Base-by-base conservation (phyloP, 1,140 invertebrate species). In the Drosophila nebulosa region DNA sequence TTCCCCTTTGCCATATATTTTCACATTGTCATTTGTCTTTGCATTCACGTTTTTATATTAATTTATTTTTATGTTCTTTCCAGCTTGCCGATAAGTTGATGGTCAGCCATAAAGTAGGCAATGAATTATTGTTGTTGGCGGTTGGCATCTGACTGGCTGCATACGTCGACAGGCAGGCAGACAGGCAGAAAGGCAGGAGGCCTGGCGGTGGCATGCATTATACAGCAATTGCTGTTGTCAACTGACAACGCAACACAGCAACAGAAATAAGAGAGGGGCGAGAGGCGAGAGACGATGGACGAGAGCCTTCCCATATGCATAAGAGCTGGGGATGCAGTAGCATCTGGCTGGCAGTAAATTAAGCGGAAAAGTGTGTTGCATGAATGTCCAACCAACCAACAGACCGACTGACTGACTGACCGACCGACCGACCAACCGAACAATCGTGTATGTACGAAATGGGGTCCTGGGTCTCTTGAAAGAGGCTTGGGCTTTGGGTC, bases 201-300 rank as follows among this genome's bases (percentile, higher is more conserved):
- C 32, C 36, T 57, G 64, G 72, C 51, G 61, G 69, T 52, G 60
- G 60, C 77, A 86, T 86, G 78, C 75, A 86, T 86, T 78, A 86
- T 88, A 83, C 81, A 86, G 78, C 80, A 86, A 85, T 85, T 85
- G 81, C 80, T 86, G 81, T 86, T 85, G 80, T 86, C 80, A 78
- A 79, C 71, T 75, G 72, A 69, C 71, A 75, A 69, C 57, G 60
- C 61, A 64, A 52, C 21, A 58, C 26, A 16, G 32, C 22, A 27
- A 26, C 59, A 57, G 14, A 36, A 12, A 30, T 30, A 30, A 30
- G 27, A n/a, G n/a, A n/a, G n/a, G n/a, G n/a, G n/a, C n/a, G n/a
- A n/a, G n/a, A n/a, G n/a, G n/a, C n/a, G n/a, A n/a, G n/a, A n/a
- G n/a, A n/a, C n/a, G n/a, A n/a, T n/a, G n/a, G n/a, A n/a, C n/a